phyloP scores from a whole-genome alignment of 1,140 invertebrate genomes.

The Cydia strobilella region DNA sequence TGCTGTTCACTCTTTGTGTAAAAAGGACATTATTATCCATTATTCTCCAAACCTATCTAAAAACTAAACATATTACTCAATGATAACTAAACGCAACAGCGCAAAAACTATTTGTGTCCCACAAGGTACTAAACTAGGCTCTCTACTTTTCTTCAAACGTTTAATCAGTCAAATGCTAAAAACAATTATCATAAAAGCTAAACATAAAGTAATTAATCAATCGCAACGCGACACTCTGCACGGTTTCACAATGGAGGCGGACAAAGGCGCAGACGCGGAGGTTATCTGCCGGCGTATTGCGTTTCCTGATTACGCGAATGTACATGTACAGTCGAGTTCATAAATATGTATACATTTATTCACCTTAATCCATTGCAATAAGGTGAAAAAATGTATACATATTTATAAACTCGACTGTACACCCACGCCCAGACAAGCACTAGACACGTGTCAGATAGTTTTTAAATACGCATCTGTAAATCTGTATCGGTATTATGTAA shows the following conservation, averaged over 20 bases:
- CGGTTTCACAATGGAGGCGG: not conserved
- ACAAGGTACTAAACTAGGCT: not conserved
- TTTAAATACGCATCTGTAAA: conserved; percentile 4
- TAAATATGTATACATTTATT: too few relatives aligned
- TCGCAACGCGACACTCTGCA: not conserved
- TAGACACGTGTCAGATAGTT: not conserved
- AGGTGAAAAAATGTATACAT: too few relatives aligned
- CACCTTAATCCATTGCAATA: too few relatives aligned
- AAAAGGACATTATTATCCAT: too few relatives aligned
- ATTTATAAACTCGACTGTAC: too few relatives aligned
- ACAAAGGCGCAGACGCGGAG: conserved; percentile 9
- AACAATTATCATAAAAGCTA: not conserved
- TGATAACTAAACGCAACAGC: not conserved
- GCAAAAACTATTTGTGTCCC: not conserved
- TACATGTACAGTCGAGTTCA: too few relatives aligned
- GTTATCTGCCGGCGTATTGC: conserved; percentile 5
- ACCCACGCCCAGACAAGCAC: not conserved
- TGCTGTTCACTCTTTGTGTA: too few relatives aligned
- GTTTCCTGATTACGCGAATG: not conserved
- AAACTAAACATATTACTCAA: too few relatives aligned
- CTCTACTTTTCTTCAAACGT: not conserved
- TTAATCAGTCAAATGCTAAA: not conserved
- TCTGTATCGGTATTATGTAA: not conserved
- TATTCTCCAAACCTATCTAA: too few relatives aligned
- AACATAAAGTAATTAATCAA: not conserved